These are phyloP conservation scores for Oxytorus armatus DNA, from an alignment of 2,888 invertebrate genomes.

Conservation along the genomic window DNA sequence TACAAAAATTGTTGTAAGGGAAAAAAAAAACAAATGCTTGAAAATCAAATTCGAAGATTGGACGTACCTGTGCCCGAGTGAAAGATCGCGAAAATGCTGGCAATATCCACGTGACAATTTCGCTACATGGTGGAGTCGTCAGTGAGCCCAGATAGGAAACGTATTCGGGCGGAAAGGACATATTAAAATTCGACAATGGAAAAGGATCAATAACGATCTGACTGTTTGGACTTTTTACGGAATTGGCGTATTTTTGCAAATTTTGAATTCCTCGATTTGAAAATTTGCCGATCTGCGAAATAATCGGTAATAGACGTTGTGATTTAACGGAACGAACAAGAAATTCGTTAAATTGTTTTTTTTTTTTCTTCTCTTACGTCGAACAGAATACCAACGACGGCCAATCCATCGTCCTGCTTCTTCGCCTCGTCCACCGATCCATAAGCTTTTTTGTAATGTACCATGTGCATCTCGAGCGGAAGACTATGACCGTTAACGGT, in stretches of 20 bases:
- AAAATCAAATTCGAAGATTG: not conserved
- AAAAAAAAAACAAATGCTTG: conserved; percentile 15
- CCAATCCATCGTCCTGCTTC: conserved; percentile 89
- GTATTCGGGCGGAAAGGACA: conserved; percentile 70
- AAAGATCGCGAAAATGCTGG: conserved; percentile 82
- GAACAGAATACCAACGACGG: conserved; percentile 91
- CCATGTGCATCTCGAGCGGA: conserved; percentile 91
- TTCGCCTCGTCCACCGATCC: conserved; percentile 86
- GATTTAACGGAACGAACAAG: not conserved
- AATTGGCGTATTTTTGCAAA: conserved; percentile 34
- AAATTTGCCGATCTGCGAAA: too few relatives aligned
- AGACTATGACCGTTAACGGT: conserved; percentile 86
- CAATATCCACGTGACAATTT: conserved; percentile 86
- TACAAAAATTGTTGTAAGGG: not conserved
- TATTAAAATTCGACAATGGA: conserved; percentile 78
- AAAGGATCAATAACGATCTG: conserved; percentile 64
- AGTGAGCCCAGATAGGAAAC: conserved; percentile 85
- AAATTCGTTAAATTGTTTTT: not conserved
- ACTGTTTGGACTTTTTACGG: conserved; percentile 34
- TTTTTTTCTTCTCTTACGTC: conserved; percentile 84
- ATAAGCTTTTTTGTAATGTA: conserved; percentile 89
- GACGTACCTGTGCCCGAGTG: conserved; percentile 69
- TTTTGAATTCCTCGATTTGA: conserved; percentile 57
- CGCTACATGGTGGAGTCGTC: conserved; percentile 86
- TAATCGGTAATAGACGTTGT: not conserved